These are phyloP conservation scores for Xylocopa sonorina DNA, from an alignment of 1,140 invertebrate genomes.

Conservation along the genomic window DNA sequence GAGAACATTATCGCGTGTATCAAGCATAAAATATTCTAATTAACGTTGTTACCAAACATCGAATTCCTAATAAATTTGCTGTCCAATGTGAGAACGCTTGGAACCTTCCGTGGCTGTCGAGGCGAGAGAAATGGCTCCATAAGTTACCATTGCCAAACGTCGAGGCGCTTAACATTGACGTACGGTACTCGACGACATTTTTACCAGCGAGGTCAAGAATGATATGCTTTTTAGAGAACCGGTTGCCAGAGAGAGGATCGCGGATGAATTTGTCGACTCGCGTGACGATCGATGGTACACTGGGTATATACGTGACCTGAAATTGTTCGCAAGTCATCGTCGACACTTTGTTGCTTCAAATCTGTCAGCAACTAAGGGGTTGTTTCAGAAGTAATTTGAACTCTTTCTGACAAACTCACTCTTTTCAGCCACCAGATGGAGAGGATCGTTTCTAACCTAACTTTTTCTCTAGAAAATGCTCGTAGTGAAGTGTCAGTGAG, in stretches of 20 bases:
- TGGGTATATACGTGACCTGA: neutral
- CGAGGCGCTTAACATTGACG: neutral
- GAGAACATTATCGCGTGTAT: neutral
- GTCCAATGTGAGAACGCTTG: too few species aligned
- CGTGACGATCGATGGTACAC: slow-evolving; percentile 7
- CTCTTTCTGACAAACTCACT: neutral
- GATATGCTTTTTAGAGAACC: slow-evolving; percentile 36
- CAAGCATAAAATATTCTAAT: too few species aligned
- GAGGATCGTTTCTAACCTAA: too few species aligned
- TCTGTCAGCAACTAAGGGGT: too few species aligned
- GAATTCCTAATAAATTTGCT: too few species aligned
- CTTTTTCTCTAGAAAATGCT: too few species aligned
- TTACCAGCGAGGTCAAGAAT: slow-evolving; percentile 53
- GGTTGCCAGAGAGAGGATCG: slow-evolving; percentile 33
- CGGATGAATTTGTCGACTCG: slow-evolving; percentile 37
- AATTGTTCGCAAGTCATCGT: slow-evolving; percentile 23
- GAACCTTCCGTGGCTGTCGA: neutral
- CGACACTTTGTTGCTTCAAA: slow-evolving; percentile 1
- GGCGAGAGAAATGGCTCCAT: neutral
- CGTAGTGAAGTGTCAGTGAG: too few species aligned
- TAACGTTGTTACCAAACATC: neutral
- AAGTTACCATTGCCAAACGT: slow-evolving; percentile 21
- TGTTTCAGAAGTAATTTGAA: too few species aligned
- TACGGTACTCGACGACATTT: slow-evolving; percentile 39
- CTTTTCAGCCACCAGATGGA: too few species aligned